Conservation (phyloP, 2,113 vertebrate species). For the Pholis gunnellus region DNA sequence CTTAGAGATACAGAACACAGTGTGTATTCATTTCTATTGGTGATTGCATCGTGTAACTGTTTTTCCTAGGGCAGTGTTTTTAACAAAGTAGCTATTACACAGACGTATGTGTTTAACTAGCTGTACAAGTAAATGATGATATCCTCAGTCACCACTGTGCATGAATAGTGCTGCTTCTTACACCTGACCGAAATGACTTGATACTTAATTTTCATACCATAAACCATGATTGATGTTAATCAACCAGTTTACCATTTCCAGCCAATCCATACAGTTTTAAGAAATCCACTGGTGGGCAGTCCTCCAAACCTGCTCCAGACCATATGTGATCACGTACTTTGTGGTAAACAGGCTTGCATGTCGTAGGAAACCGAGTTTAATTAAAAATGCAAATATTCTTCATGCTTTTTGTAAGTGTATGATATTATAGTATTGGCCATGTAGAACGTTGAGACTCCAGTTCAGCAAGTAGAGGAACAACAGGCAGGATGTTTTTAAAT, state of each 20-base stretch:
- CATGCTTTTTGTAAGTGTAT: background rate
- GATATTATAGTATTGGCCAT: background rate
- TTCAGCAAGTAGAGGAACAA: slow-evolving; percentile 22
- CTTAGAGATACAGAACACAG: slow-evolving; percentile 42
- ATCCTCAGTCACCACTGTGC: slow-evolving; percentile 32
- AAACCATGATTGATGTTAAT: slow-evolving; percentile 16
- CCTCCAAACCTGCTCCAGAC: background rate
- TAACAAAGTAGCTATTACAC: slow-evolving; percentile 45
- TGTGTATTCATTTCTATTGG: slow-evolving; percentile 15
- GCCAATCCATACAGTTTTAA: background rate
- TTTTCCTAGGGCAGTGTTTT: slow-evolving; percentile 39
- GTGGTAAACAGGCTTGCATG: slow-evolving; percentile 9
- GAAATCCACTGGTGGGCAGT: background rate
- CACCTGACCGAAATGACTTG: background rate
- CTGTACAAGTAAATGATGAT: slow-evolving; percentile 17
- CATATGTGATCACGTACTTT: background rate
- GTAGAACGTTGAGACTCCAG: slow-evolving; percentile 20
- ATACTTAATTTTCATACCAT: background rate
- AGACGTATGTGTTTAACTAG: slow-evolving; percentile 20
- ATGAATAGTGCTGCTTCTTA: slow-evolving; percentile 32
- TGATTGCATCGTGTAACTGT: slow-evolving; percentile 26
- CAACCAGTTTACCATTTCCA: background rate
- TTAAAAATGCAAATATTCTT: slow-evolving; percentile 11
- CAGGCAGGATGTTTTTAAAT: slow-evolving; percentile 30
- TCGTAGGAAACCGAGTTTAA: background rate